Evolutionary conservation across 2,797 vertebrate genomes (phyloP).

Genomic region (Phalloptychus januarius): DNA sequence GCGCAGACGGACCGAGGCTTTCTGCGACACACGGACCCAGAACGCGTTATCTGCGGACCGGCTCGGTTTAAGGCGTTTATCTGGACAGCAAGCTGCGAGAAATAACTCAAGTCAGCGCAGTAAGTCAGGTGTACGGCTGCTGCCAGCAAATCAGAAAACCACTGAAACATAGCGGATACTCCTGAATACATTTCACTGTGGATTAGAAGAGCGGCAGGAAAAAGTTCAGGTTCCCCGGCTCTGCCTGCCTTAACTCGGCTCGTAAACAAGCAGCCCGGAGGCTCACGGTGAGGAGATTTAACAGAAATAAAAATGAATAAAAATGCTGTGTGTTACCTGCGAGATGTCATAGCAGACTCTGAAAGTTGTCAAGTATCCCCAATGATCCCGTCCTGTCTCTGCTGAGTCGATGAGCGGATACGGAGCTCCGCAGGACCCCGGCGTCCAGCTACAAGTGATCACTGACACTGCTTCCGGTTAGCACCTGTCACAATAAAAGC

Average conservation of each 20-base stretch:
- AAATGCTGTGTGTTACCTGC: slow-evolving; percentile 79
- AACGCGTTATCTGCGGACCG: neutral
- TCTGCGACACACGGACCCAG: neutral
- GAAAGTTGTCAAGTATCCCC: slow-evolving; percentile 65
- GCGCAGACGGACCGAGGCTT: neutral
- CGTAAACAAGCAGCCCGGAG: neutral
- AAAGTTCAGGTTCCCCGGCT: slow-evolving; percentile 56
- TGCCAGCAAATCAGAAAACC: neutral
- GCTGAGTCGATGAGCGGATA: slow-evolving; percentile 41
- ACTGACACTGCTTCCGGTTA: slow-evolving; percentile 35
- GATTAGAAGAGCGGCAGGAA: slow-evolving; percentile 8
- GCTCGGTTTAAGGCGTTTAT: neutral
- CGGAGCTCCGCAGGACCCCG: slow-evolving; percentile 29
- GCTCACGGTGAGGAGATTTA: neutral
- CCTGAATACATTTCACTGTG: neutral
- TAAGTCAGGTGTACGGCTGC: neutral
- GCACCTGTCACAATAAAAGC: slow-evolving; percentile 61
- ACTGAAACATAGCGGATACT: neutral
- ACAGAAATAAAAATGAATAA: neutral
- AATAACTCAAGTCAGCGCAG: neutral
- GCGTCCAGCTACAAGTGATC: neutral
- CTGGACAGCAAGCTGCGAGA: neutral
- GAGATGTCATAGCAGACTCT: slow-evolving; percentile 85
- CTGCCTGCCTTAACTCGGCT: slow-evolving; percentile 19
- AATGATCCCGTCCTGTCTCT: slow-evolving; percentile 47